Percentiles rank a stretch among this genome's conserved stretches.
These are phyloP conservation scores for Idris sp. DNA, from an alignment of 1,140 invertebrate species.

Conservation along the genomic window DNA sequence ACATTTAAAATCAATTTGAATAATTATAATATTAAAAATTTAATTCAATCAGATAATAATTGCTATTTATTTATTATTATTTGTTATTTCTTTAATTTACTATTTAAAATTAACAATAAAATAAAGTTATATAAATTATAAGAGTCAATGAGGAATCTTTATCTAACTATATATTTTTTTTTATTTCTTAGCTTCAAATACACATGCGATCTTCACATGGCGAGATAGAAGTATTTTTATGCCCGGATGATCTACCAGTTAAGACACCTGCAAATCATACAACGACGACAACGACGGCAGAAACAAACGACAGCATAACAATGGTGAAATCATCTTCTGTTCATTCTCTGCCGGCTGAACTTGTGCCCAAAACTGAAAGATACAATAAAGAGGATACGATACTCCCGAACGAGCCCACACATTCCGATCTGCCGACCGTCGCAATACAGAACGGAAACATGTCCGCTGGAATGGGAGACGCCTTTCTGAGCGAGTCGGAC, in stretches of 20 bases:
- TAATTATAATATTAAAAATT: too few species aligned
- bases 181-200: constrained; percentile 82
- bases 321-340: constrained; percentile 52
- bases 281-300: constrained; percentile 51
- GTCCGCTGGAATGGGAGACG: constrained; percentile 79
- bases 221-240: constrained; percentile 95
- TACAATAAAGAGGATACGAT: constrained; percentile 63
- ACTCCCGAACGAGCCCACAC: constrained; percentile 52
- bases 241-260: constrained; percentile 84
- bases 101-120: too few species aligned
- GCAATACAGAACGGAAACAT: constrained; percentile 55
- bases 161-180: too few species aligned
- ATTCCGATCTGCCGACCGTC: constrained; percentile 61
- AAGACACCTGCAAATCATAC: constrained; percentile 70
- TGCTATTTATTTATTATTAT: too few species aligned
- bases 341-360: constrained; percentile 63
- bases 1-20: too few species aligned
- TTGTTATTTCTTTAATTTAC: too few species aligned
- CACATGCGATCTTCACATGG: constrained; percentile 92
- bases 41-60: too few species aligned
- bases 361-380: constrained; percentile 66
- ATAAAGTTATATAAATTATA: too few species aligned
- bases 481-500: constrained; percentile 82
- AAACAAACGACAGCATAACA: constrained; percentile 22
- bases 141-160: too few species aligned